Conservation (phyloP, 2,113 vertebrate species). For the Phoenicopterus ruber region DNA sequence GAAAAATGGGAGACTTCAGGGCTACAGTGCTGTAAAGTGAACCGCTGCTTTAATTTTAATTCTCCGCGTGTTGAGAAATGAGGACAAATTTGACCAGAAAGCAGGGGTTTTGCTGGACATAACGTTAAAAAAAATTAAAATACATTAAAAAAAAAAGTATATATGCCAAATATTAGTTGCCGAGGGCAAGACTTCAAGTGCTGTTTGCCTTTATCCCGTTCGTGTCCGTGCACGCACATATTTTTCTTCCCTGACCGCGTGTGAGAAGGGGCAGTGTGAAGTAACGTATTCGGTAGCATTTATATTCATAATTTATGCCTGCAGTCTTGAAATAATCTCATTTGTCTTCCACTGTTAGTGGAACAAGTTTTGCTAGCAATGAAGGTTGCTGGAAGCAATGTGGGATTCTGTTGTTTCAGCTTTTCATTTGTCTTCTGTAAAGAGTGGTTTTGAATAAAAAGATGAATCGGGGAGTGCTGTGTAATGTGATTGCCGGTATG, state of each 20-base stretch:
- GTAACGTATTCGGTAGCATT: not conserved
- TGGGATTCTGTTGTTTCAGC: constrained; percentile 36
- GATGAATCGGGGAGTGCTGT: not conserved
- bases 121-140: not conserved
- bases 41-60: not conserved
- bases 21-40: not conserved
- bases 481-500: not conserved
- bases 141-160: too few species aligned
- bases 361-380: not conserved
- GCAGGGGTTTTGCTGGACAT: not conserved
- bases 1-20: constrained; percentile 33
- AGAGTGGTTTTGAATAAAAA: constrained; percentile 40
- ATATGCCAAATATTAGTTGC: not conserved
- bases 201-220: not conserved
- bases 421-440: constrained; percentile 54
- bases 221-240: not conserved
- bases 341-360: constrained; percentile 33
- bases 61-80: not conserved
- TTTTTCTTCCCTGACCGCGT: not conserved
- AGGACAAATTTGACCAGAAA: not conserved
- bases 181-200: not conserved
- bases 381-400: constrained; percentile 23
- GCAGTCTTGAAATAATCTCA: constrained; percentile 45
- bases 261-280: not conserved
- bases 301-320: constrained; percentile 53